Conservation (phyloP, 2,113 vertebrate species). For the Leptosomus discolor region DNA sequence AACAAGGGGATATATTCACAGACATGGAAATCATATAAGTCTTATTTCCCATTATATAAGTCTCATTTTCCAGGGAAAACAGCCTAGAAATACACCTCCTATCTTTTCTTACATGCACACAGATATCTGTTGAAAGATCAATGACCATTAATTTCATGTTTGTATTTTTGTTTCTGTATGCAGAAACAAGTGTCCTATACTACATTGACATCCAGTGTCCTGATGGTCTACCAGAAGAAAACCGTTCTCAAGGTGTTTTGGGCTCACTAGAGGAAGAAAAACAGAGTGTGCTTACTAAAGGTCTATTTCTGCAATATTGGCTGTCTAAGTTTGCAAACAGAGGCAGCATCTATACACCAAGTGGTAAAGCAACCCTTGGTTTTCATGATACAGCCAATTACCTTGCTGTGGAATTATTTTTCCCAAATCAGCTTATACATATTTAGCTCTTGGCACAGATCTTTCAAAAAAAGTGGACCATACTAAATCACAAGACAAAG, state of each 20-base stretch:
- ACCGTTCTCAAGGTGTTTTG: not conserved
- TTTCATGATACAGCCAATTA: not conserved
- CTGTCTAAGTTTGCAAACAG: not conserved
- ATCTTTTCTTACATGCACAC: not conserved
- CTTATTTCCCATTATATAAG: not conserved
- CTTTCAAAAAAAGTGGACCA: not conserved
- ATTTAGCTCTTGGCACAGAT: not conserved
- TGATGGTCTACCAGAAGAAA: not conserved
- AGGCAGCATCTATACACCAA: not conserved
- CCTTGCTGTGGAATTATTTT: not conserved
- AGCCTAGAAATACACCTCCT: not conserved
- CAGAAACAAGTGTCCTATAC: not conserved
- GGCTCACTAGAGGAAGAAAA: not conserved
- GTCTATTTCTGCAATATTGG: not conserved
- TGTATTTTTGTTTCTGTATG: not conserved
- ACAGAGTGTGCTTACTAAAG: not conserved
- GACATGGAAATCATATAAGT: not conserved
- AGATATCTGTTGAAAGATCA: not conserved
- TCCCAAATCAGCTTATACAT: not conserved
- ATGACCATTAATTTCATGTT: not conserved
- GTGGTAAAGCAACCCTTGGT: not conserved
- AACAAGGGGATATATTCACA: not conserved
- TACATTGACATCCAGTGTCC: not conserved
- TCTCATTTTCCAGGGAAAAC: not conserved
- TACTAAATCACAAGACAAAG: constrained; percentile 38